Evolutionary conservation across 2,113 vertebrate species (phyloP), one percentile per base, ranked within the genome.

Genomic region (Leucopsar rothschildi): DNA sequence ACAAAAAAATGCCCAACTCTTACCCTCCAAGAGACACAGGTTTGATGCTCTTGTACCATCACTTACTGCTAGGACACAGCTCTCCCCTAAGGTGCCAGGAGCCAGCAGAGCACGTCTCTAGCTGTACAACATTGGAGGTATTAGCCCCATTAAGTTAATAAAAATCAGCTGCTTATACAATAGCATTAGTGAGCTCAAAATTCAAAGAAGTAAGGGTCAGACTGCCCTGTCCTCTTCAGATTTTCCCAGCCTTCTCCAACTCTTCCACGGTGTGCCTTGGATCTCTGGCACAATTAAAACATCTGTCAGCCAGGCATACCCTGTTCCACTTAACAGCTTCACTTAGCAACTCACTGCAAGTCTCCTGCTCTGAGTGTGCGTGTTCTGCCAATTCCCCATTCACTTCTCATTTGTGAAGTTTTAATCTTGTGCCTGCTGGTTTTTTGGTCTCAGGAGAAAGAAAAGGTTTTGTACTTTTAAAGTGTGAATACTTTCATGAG

Each of bases 401-500:
- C 83, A 49, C 86, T 66, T 87, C 89, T 88, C 79, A 88, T 92
- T 69, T 88, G 76, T 45, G 72, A 92, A 90, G 69, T 93, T 96
- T 96, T 95, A 96, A 96, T 93, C 92, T 88, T 88, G 88, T 88
- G 75, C 91, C 83, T 96, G 83, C 90, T 96, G 94, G 1, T 90
- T 87, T 93, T 96, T 91, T 40, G 66, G 88, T 96, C 96, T 96
- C 94, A 80, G 40, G 90, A 96, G 96, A 93, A 94, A 80, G 57
- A 88, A 92, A 93, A 95, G 88, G 91, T 92, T 97, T 96, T 93
- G 87, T 93, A 88, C 77, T 93, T 93, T 91, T 64, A n/a, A 94
- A 96, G 78, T 77, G 92, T 96, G 95, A 96, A 85, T 96, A 96
- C 83, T 92, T 96, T 86, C 93, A 93, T 37, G 85, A 96, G 93